Base-by-base conservation (phyloP, 2,888 invertebrate species). In the Nymphalis urticae region DNA sequence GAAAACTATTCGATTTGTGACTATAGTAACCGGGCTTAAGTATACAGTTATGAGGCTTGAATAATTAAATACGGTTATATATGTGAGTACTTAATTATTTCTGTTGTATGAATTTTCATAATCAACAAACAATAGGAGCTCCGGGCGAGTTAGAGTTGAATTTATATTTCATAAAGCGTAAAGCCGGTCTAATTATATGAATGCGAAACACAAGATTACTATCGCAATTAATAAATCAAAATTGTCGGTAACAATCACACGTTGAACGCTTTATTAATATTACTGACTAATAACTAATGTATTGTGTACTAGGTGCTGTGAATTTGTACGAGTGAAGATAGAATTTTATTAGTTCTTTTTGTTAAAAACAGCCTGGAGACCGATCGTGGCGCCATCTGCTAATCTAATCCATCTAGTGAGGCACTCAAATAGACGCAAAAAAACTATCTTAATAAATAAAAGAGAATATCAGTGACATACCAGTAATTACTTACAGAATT, bases 131-230 rank as follows among this genome's bases (percentile, higher is more conserved):
- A 66, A 61, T 66, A 56, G 61, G 48, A 59, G 4, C 27, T 24
- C 48, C 27, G 13, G 13, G 42, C 42, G 42, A 42, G 13, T 42
- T 13, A 4, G 13, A 19, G 42, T 53, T 51, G 53, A 54, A 47
- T 54, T 61, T 66, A 62, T 54, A 62, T 66, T 66, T 66, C 66
- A 62, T 66, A 62, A 62, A 66, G 66, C 66, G 66, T 66, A 66
- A 62, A 61, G 66, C 66, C 66, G 66, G 61, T 61, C 51, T 60
- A 66, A 60, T 54, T 54, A 66, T 27, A 66, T 66, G 47, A 2
- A 66, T 32, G 50, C 48, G 54, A 54, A 21, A 61, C 48, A 61
- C 62, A 61, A 36, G 54, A 62, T 19, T 54, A 51, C 48, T 42
- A 42, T 56, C 56, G 32, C 13, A 36, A 56, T 32, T 17, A 56